Conservation (phyloP, 2,113 vertebrate species). For the Apodemus sylvaticus region DNA sequence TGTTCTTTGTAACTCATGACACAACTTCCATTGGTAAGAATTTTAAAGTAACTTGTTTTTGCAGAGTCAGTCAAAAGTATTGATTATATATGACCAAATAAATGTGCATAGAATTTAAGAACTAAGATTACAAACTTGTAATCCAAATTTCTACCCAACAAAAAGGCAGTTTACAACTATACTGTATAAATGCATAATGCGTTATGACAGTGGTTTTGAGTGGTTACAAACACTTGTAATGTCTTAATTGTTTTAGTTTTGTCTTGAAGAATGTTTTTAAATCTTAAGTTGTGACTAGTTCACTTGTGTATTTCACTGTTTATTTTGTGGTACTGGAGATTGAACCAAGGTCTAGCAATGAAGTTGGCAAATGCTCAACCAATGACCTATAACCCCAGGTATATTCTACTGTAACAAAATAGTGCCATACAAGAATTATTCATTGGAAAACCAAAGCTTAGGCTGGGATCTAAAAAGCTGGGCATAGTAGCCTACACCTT, state of each 20-base stretch:
- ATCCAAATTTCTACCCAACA: background rate
- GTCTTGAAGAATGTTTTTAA: constrained; percentile 24
- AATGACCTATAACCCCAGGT: background rate
- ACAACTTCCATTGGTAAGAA: background rate
- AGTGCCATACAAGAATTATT: background rate
- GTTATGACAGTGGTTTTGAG: background rate
- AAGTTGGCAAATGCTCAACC: background rate
- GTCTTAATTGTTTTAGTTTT: constrained; percentile 62
- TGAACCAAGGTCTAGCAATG: background rate
- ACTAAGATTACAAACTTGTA: constrained; percentile 14
- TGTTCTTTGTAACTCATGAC: constrained; percentile 46
- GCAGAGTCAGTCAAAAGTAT: background rate
- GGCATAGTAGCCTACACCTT: background rate
- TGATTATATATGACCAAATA: background rate
- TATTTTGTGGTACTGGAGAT: background rate
- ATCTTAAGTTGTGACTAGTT: constrained; percentile 44
- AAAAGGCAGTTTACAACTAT: background rate
- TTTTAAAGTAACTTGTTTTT: constrained; percentile 43
- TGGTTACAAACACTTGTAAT: constrained; percentile 27
- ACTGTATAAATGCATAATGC: background rate
- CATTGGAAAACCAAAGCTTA: background rate
- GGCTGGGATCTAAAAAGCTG: background rate
- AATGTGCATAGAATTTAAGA: background rate
- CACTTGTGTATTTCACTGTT: background rate
- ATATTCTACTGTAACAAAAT: background rate